Evolutionary conservation across 2,888 invertebrate genomes (phyloP).

Genomic region (Mythimna albipuncta): DNA sequence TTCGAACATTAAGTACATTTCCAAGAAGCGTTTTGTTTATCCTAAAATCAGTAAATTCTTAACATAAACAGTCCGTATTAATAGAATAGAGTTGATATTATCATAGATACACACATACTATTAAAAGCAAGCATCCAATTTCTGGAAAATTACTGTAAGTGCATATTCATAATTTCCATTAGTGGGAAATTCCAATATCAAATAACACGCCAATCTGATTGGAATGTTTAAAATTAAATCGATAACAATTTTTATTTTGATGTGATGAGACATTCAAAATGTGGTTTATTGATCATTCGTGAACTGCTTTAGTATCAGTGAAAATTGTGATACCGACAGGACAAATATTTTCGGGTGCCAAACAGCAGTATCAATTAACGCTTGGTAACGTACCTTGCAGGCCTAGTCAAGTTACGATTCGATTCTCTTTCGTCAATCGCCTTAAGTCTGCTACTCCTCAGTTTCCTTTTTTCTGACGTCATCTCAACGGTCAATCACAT

Average conservation of each 20-base stretch:
- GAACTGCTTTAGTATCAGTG: background rate
- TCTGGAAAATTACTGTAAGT: background rate
- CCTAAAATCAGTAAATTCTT: conserved; percentile 26
- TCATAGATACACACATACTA: background rate
- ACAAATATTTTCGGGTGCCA: background rate
- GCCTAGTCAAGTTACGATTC: no score
- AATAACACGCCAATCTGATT: background rate
- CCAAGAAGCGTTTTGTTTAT: conserved; percentile 41
- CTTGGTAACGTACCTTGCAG: background rate
- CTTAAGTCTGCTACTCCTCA: no score
- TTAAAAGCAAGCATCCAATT: background rate
- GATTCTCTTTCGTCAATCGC: no score
- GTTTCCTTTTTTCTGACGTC: no score
- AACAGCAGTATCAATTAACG: background rate
- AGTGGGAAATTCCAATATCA: background rate
- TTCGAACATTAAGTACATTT: conserved; percentile 13
- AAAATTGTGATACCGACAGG: background rate
- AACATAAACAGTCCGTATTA: conserved; percentile 17
- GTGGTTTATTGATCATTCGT: background rate
- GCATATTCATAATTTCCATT: background rate
- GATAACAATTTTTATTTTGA: background rate
- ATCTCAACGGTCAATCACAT: no score
- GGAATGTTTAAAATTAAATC: background rate
- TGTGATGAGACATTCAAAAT: background rate
- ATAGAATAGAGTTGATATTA: conserved; percentile 14